Evolutionary conservation across 2,888 invertebrate species (phyloP).

Genomic region (Eulithis prunata): DNA sequence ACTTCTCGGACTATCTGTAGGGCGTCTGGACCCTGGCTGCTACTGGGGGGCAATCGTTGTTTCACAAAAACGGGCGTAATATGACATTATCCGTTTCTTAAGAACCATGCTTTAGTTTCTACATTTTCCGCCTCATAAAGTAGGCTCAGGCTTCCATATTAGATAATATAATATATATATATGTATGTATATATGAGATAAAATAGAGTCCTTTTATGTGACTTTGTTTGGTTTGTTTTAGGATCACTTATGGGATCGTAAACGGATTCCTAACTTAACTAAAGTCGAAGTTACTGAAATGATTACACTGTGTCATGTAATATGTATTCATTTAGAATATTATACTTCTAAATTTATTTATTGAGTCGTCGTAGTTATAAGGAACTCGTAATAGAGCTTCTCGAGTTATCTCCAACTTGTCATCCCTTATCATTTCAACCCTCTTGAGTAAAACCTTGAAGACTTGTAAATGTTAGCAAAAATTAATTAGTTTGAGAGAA

Average conservation of each 20-base stretch:
- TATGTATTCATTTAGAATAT: no score
- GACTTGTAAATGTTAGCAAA: background rate
- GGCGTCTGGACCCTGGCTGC: no score
- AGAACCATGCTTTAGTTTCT: background rate
- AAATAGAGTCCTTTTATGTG: background rate
- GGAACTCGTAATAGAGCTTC: background rate
- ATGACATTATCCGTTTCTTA: background rate
- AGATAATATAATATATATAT: background rate
- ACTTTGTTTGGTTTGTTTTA: conserved; percentile 7
- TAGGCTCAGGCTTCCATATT: conserved; percentile 4
- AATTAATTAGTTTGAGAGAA: background rate
- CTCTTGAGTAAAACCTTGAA: background rate
- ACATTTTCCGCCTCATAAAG: conserved; percentile 2
- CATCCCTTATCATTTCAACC: conserved; percentile 9
- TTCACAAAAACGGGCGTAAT: background rate
- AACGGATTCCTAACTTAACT: background rate
- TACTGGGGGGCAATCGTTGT: no score
- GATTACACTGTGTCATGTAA: no score
- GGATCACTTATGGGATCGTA: conserved; percentile 1
- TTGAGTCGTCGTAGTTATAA: no score
- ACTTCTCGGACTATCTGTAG: no score
- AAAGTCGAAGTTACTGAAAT: no score
- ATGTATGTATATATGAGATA: conserved; percentile 7
- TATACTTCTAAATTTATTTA: no score
- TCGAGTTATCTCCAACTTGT: background rate